Evolutionary conservation across 2,113 vertebrate genomes (phyloP), one percentile per base, ranked within the genome.

Genomic region (Epinephelus fuscoguttatus): DNA sequence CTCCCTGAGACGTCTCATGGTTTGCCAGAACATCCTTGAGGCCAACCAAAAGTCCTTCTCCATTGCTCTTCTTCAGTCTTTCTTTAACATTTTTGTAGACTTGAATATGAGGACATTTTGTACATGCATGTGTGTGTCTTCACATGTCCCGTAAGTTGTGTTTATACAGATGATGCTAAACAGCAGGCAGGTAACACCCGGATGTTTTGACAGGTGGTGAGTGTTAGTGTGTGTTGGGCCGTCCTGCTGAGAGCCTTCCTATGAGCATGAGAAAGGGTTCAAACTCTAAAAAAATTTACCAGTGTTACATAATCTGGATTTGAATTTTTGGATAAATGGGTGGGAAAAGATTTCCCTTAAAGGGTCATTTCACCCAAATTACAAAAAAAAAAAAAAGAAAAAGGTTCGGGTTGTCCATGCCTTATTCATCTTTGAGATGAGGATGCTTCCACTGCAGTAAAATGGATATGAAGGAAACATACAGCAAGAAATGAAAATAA

Each of bases 161-260:
- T 92, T 91, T 92, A 40, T 61, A 82, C 91, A 91, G 91, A 89
- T 88, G 90, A 92, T 60, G 61, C 52, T 70, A 4, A 85, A 78
- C 90, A 91, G 91, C 91, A 89, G 91, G 87, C 77, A 91, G 89
- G 86, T 92, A 77, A 66, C 70, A 75, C 62, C 69, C 83, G 79
- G 91, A 91, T 92, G 86, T 93, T 93, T 90, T 89, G 56, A 89
- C 91, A 92, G 91, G 80, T 92, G 92, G 47, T 75, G 85, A 62
- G 40, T 0, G 19, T 85, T 40, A 75, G 53, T 60, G 78, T 84
- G 59, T 75, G 49, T 70, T 55, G 23, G 1, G 15, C 30, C 4
- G 8, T 70, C 86, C 83, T 33, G 14, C 76, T 56, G 82, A 15
- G 70, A 70, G 59, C 7, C 57, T 74, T 76, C 70, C 49, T 75